A percentile compares a stretch with the other conserved stretches of the same genome.
Evolutionary conservation across 2,888 invertebrate genomes (phyloP).

Genomic region (Spisula solida): DNA sequence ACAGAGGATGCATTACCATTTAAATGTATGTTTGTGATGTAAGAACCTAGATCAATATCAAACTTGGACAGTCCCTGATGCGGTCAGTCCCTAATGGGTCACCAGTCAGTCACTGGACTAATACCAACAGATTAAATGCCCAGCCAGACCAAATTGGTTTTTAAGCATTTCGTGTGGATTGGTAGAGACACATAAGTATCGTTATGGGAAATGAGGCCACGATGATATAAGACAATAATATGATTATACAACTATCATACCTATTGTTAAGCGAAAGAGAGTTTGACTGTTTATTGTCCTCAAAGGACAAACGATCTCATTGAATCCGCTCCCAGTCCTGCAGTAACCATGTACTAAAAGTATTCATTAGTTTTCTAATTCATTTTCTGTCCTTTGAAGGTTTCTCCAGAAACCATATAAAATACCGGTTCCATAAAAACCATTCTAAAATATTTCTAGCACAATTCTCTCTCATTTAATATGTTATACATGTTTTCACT

Average conservation of each 20-base stretch:
- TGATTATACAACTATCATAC: background rate
- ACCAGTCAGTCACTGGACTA: background rate
- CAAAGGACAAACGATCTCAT: background rate
- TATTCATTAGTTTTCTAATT: background rate
- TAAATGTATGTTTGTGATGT: background rate
- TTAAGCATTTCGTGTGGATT: background rate
- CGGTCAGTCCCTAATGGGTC: background rate
- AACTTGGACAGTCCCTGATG: background rate
- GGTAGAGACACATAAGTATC: background rate
- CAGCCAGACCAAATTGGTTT: background rate
- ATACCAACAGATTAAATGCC: background rate
- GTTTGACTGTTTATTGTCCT: background rate
- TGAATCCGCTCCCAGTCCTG: background rate
- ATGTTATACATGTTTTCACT: background rate
- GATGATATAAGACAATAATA: background rate
- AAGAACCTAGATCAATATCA: background rate
- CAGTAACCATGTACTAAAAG: background rate
- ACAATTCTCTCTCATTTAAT: background rate
- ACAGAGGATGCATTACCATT: slow-evolving; percentile 3
- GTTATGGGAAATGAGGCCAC: background rate
- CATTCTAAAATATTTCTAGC: slow-evolving; percentile 11
- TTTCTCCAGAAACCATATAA: background rate
- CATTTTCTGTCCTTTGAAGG: background rate
- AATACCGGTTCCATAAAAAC: background rate
- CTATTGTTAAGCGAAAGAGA: background rate